Base-by-base conservation (phyloP, 2,113 vertebrate species). In the Oxyura jamaicensis region DNA sequence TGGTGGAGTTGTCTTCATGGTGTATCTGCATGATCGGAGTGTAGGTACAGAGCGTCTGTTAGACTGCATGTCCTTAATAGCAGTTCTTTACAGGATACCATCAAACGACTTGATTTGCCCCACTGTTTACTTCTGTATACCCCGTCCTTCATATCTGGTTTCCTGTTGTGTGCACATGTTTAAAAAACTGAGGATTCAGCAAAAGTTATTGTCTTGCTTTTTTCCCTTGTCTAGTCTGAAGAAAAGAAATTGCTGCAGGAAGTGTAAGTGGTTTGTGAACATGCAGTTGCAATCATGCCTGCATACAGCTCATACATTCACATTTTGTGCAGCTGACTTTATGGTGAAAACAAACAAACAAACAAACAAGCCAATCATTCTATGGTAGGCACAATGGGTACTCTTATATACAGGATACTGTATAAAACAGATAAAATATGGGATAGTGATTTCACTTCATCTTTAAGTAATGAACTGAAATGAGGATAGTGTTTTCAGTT, bases 281-380 rank as follows among this genome's bases (percentile, higher is more conserved):
- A 6, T 5, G 31, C 29, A 50, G 65, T 63, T 41, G n/a, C n/a
- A 46, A 2, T 36, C 9, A 3, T 31, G 19, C 36, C 26, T 46
- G 0, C 22, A 5, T n/a, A 14, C 6, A 50, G 3, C 44, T 72
- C 14, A 2, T 15, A 4, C 5, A 8, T 36, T 65, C 0, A 0
- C 13, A 3, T 60, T 50, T 36, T 83, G 35, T 52, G 29, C 39
- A 14, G 18, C 6, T 87, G 41, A 14, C 60, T 13, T 72, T 8
- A 21, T 8, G 33, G 35, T 46, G 46, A 46, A 46, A 46, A 26
- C 11, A 56, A 22, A 83, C 44, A 25, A 88, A 75, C 7, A 46
- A 46, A 46, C 44, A 46, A 46, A 46, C 19, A 46, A 72, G 12
- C 63, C n/a, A 9, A 18, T 72, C 10, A 11, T 65, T 86, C n/a